A percentile compares a stretch with the other conserved stretches of the same genome.
Evolutionary conservation across 2,888 invertebrate genomes (phyloP).

Genomic region (Brachynemurus nebulosus): DNA sequence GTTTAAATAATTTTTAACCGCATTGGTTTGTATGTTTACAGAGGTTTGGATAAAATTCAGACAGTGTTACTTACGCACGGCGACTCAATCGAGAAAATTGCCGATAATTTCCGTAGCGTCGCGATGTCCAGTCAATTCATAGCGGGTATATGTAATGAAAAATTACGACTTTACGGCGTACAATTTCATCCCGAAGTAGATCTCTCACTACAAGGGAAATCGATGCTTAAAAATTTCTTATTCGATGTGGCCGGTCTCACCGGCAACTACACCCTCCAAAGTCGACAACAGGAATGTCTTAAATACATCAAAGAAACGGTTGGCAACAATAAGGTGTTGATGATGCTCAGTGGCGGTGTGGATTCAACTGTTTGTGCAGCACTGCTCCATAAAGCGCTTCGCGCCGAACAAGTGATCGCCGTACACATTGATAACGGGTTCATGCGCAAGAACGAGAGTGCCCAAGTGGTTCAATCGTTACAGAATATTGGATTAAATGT

Average conservation of each 20-base stretch:
- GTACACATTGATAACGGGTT: conserved; percentile 98
- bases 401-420: conserved; percentile 83
- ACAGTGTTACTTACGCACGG: conserved; percentile 93
- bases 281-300: conserved; percentile 79
- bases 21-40: conserved; percentile 30
- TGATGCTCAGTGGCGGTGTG: conserved; percentile 93
- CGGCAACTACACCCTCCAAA: conserved; percentile 76
- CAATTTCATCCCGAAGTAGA: conserved; percentile 99
- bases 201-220: conserved; percentile 77
- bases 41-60: conserved; percentile 76
- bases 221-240: conserved; percentile 89
- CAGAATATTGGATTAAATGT: conserved; percentile 70
- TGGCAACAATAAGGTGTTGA: conserved; percentile 34
- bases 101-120: conserved; percentile 74
- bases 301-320: conserved; percentile 35
- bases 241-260: conserved; percentile 80
- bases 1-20: too few species aligned
- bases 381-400: conserved; percentile 76
- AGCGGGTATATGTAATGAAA: conserved; percentile 84
- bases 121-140: conserved; percentile 74
- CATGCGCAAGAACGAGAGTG: conserved; percentile 92
- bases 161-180: conserved; percentile 81
- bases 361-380: conserved; percentile 99
- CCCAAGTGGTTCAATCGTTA: conserved; percentile 71
- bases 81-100: conserved; percentile 86